Evolutionary conservation across 2,888 invertebrate species (phyloP).

Genomic region (Himalopsyche kuldschensis): DNA sequence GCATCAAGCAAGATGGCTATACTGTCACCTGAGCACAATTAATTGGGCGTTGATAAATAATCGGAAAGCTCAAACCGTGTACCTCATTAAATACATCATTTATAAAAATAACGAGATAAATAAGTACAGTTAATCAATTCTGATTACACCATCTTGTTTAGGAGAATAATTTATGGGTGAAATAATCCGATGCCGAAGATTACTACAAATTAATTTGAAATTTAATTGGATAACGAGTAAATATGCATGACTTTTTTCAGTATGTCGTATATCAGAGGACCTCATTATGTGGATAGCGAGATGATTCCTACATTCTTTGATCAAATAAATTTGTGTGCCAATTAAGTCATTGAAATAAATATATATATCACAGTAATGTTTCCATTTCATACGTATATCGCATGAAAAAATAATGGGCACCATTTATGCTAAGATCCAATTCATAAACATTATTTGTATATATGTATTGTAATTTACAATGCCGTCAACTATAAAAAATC

Average conservation of each 20-base stretch:
- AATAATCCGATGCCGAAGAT: not conserved
- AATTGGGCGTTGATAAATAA: conserved; percentile 21
- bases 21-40: conserved; percentile 5
- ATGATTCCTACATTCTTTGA: too few species aligned
- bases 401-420: too few species aligned
- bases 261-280: too few species aligned
- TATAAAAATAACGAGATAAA: not conserved
- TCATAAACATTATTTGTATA: too few species aligned
- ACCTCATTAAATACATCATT: not conserved
- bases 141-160: not conserved
- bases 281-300: too few species aligned
- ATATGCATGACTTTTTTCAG: not conserved
- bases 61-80: not conserved
- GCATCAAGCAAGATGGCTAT: not conserved
- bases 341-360: too few species aligned
- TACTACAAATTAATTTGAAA: not conserved
- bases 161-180: not conserved
- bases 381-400: too few species aligned
- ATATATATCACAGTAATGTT: too few species aligned
- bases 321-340: too few species aligned
- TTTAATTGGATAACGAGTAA: not conserved
- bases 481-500: too few species aligned
- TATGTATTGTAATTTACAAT: too few species aligned
- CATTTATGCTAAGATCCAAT: too few species aligned
- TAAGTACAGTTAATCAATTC: not conserved